Base-by-base conservation (phyloP, 2,113 vertebrate species). In the Nothocercus nigrocapillus region DNA sequence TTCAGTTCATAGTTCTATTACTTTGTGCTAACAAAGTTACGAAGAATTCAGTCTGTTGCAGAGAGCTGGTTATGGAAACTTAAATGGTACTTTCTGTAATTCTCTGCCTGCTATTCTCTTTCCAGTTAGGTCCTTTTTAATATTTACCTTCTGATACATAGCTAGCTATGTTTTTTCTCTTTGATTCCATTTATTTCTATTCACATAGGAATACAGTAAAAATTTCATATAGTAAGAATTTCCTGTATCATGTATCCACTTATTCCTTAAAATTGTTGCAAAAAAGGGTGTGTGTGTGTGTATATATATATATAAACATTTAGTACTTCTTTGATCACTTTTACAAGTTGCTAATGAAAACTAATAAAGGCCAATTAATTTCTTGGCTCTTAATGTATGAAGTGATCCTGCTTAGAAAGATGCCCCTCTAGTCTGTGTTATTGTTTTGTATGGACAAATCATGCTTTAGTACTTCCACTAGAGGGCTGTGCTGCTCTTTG, bases 401-500 rank as follows among this genome's bases (percentile, higher is more conserved):
- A 54, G 15, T 56, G 13, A 17, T 82, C 13, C 22, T 28, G 38
- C 49, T 12, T 77, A 51, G 28, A 59, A 61, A 36, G 34, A 16
- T 5, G 2, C 34, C 79, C 56, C 2, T 49, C 3, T 28, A 15
- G 24, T 2, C 3, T 42, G 44, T 30, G 12, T 14, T 25, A 11
- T 42, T 14, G 54, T 9, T 38, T 59, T 75, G 7, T 40, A 0
- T 28, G 59, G 61, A 40, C 62, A 7, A 44, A 30, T 58, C 3
- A 3, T 38, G 36, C 56, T 62, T 79, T 2, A 27, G 4, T 30
- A 42, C 58, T 7, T 68, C 93, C 98, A 97, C 96, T 97, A 97
- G 98, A 96, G 98, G 98, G 98, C 97, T 79, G 89, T 98, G 79
- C 98, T 98, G 97, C 91, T 84, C 97, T 97, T 97, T 54, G 76